phyloP scores from a whole-genome alignment of 2,888 invertebrate genomes.

The Calliphora vomitoria region DNA sequence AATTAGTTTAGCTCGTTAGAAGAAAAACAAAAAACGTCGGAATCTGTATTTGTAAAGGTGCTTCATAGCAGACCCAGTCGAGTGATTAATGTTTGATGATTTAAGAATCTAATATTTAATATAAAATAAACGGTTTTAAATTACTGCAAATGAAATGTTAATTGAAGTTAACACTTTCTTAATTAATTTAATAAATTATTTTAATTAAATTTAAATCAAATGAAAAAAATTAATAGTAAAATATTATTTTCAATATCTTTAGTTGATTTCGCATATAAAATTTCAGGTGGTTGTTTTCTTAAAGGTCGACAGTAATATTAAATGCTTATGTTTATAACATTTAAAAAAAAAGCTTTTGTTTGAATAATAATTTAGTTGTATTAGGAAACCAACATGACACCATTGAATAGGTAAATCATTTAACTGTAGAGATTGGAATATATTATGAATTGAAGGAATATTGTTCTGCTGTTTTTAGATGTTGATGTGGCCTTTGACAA shows the following conservation, averaged over 20 bases:
- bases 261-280: background rate
- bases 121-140: background rate
- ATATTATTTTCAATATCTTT: constrained; percentile 3
- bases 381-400: no score
- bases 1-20: constrained; percentile 9
- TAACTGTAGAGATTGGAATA: no score
- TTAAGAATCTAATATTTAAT: constrained; percentile 31
- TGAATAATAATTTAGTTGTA: no score
- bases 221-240: background rate
- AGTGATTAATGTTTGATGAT: constrained; percentile 63
- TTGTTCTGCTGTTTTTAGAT: no score
- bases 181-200: constrained; percentile 43
- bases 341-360: no score
- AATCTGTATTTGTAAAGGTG: constrained; percentile 9
- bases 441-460: no score
- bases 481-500: no score
- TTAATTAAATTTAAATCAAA: background rate
- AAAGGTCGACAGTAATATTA: no score
- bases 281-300: no score
- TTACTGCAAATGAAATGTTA: constrained; percentile 14
- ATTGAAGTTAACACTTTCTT: constrained; percentile 54
- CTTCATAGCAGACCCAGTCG: constrained; percentile 24
- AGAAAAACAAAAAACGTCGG: background rate
- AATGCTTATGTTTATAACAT: no score
- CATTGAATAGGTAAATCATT: no score